Base-by-base conservation (phyloP, 2,797 vertebrate species). In the Calcarius lapponicus region DNA sequence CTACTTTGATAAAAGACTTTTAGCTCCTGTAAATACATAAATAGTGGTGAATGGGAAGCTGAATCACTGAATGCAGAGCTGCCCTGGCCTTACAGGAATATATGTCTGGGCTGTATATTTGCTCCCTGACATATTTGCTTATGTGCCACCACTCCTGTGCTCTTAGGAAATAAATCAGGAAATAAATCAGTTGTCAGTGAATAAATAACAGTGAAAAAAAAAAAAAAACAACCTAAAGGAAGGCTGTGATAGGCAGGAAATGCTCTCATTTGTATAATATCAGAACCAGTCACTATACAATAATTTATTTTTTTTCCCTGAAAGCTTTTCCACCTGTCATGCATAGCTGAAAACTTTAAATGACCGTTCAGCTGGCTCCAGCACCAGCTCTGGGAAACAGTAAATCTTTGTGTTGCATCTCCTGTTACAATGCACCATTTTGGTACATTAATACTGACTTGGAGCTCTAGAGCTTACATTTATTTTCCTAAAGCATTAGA, bases 401-500 rank as follows among this genome's bases (percentile, higher is more conserved):
- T 28, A 31, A 29, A 75, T 65, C 79, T 83, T 86, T 67, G 76
- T 87, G 11, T 38, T 26, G 57, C 65, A 53, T 66, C 79, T 84
- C 78, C 20, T 72, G 48, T 67, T 95, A n/a, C 36, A 82, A 38
- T 29, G 61, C 86, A 61, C 75, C 80, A 42, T 42, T 91, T 93
- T 34, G 56, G n/a, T 75, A n/a, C 67, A 5, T 90, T 51, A 69
- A 48, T 19, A 70, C 80, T 18, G 86, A 70, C 67, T 36, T 47
- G 90, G 69, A 73, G 75, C 72, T 96, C 86, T 24, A 34, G 67
- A 91, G 71, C 90, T 91, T 84, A 45, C 86, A 80, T 86, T 82
- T 93, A 11, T 84, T 94, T 91, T 91, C 81, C 91, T 78, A 51
- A 95, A 94, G 93, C 74, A n/a, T 71, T 67, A 84, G 88, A 89